Evolutionary conservation across 2,113 vertebrate species (phyloP), one percentile per base, ranked within the genome.

Genomic region (Phalacrocorax pelagicus): DNA sequence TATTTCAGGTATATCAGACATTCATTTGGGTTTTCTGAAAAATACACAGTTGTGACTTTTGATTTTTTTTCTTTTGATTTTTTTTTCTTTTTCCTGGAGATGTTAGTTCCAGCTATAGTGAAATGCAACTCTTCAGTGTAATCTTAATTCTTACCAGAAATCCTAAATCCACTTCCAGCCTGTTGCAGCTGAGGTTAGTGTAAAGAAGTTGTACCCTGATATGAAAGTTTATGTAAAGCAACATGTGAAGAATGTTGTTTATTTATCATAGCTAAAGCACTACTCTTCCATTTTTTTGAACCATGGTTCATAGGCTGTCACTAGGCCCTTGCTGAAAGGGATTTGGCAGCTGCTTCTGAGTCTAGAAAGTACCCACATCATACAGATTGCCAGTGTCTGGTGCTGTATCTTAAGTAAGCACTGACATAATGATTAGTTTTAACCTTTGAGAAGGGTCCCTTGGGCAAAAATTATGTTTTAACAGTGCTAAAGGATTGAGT

Each of bases 391-490:
- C 30, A 32, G 29, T 51, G 54, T 70, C 72, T 92, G 71, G 36
- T 70, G 75, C 77, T 38, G 17, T 94, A 80, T 91, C 92, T 95
- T 82, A 88, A 94, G 63, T 88, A 74, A 82, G 44, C 57, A 38
- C 14, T 95, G 58, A 36, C 59, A 84, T 72, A 73, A 44, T 79
- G 83, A 75, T 94, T 92, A 75, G 90, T 96, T 97, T 95, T 92
- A 96, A 83, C 49, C 42, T 94, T 65, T 77, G 55, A 90, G 75
- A 86, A 42, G 61, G 14, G n/a, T 93, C 34, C 13, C 46, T 92
- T 93, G 55, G 47, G 54, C n/a, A 88, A 91, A 79, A 93, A 77
- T 11, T 12, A 54, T 16, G 66, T 92, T 90, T 84, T 38, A 79
- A n/a, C n/a, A 63, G 12, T 67, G 30, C 55, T 81, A 32, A 71